Evolutionary conservation across 2,113 vertebrate species (phyloP), one percentile per base, ranked within the genome.

Genomic region (Pogona vitticeps): DNA sequence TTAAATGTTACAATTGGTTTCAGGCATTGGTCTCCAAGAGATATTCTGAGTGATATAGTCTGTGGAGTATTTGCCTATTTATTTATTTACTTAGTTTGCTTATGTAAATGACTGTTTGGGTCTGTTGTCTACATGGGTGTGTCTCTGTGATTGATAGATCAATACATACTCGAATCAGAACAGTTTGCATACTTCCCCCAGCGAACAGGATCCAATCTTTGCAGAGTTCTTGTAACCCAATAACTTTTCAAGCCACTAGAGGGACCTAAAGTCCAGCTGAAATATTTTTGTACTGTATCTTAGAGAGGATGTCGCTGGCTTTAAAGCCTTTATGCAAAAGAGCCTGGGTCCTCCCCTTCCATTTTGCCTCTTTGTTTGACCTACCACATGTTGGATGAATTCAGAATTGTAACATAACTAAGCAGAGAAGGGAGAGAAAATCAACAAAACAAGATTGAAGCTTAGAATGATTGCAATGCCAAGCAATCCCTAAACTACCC

Each of bases 241-340:
- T 31, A 8, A 61, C 13, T 52, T 52, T 52, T 1, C 2, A 3
- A 0, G 17, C 93, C 95, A 92, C 93, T 92, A 95, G 95, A 94
- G 95, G 95, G 93, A 86, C 70, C 90, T 36, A 2, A 90, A 93
- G 73, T 86, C 93, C 94, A 72, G 5, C 18, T 46, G 38, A 94
- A 85, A 91, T 33, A 17, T 1, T 1, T n/a, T 2, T 38, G 1
- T 56, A 5, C 23, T 2, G 23, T 1, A 31, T 13, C n/a, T n/a
- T n/a, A n/a, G n/a, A n/a, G n/a, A 20, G 28, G 20, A 20, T 1
- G 26, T 0, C 1, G 4, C 42, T 33, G 7, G 61, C 88, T 79
- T 21, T 40, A 82, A 92, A 77, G 6, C 0, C 1, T 26, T 0
- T 17, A 1, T 6, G 1, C 5, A 38, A 28, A 77, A 0, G 0